These are phyloP conservation scores for Zapornia atra DNA, from an alignment of 2,113 vertebrate genomes.

Conservation along the genomic window DNA sequence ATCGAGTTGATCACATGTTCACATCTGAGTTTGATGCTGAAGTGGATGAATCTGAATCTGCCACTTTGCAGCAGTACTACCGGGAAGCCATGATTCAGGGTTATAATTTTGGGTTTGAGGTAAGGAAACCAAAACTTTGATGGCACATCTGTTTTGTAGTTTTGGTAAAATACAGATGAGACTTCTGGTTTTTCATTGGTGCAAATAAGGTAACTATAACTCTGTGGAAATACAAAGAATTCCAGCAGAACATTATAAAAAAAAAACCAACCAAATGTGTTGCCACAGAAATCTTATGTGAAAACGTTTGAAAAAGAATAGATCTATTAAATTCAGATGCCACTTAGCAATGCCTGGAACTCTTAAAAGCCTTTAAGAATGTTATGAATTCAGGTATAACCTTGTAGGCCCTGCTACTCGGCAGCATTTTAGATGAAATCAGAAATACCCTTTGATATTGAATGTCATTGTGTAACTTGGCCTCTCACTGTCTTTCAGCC, in stretches of 20 bases:
- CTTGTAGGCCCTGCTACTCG: background rate
- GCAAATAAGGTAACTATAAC: background rate
- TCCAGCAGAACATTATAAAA: background rate
- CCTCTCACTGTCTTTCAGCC: background rate
- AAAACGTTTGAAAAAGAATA: background rate
- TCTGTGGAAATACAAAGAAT: background rate
- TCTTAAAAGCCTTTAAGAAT: background rate
- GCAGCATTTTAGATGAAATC: background rate
- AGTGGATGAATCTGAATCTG: conserved; percentile 91
- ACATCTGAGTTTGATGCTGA: conserved; percentile 91
- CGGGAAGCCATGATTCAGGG: conserved; percentile 97
- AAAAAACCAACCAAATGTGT: background rate
- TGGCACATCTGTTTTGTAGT: background rate
- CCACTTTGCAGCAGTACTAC: conserved; percentile 94
- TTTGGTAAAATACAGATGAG: background rate
- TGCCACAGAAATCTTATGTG: background rate
- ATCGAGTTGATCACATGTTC: conserved; percentile 94
- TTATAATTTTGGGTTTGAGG: conserved; percentile 99
- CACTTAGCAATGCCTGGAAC: background rate
- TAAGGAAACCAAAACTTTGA: conserved; percentile 57
- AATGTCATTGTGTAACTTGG: background rate
- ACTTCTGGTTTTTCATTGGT: background rate
- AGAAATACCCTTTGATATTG: background rate
- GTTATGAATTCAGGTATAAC: background rate
- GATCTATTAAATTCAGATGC: background rate